phyloP scores from a whole-genome alignment of 2,888 invertebrate species.

The Catocala fraxini region DNA sequence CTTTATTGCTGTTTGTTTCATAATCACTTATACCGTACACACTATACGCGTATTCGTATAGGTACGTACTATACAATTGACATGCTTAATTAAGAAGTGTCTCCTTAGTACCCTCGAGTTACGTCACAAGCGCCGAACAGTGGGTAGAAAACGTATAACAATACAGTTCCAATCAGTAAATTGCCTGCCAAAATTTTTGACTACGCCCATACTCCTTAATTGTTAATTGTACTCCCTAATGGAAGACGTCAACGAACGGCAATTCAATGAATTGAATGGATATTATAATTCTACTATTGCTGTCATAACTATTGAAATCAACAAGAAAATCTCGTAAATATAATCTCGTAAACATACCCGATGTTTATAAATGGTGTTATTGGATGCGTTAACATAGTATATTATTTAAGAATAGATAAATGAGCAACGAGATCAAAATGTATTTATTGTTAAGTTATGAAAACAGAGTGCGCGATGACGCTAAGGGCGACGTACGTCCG shows the following conservation, averaged over 20 bases:
- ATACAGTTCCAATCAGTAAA: not conserved
- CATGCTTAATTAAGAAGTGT: not conserved
- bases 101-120: not conserved
- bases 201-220: not conserved
- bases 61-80: not conserved
- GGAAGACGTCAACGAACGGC: not conserved
- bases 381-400: not conserved
- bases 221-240: not conserved
- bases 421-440: slow-evolving; percentile 17
- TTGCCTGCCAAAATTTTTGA: not conserved
- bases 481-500: slow-evolving; percentile 40
- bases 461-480: slow-evolving; percentile 33
- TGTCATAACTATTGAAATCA: no score
- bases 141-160: not conserved
- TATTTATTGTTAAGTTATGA: slow-evolving; percentile 27
- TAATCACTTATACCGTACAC: not conserved
- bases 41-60: not conserved
- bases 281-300: no score
- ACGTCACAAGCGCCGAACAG: not conserved
- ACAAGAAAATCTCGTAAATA: no score
- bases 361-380: not conserved
- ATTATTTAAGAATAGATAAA: not conserved
- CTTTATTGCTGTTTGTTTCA: slow-evolving; percentile 1
- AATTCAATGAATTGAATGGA: not conserved
- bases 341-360: no score